Evolutionary conservation across 2,113 vertebrate species (phyloP), one percentile per base, ranked within the genome.

Genomic region (Caranx melampygus): DNA sequence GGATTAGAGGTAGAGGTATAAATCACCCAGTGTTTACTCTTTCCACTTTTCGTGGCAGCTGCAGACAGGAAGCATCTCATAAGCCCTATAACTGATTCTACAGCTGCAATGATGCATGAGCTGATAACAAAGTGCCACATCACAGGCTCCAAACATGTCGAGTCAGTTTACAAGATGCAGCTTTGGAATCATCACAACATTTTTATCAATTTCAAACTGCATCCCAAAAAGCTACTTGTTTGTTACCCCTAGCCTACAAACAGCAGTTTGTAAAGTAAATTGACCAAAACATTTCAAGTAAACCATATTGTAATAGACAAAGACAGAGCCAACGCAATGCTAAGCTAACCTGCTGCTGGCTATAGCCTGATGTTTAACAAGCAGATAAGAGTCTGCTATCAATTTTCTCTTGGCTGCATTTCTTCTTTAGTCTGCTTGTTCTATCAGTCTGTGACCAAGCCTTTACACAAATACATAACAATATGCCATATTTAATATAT

Each of bases 381-480:
- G 6, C 8, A 21, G 51, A n/a, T 57, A 14, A 21, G 10, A 26
- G 52, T 26, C 11, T 57, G 54, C 2, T 57, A 57, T 26, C n/a
- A 75, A 15, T 58, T 16, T 18, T 51, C 1, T 63, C 37, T 0
- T 37, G 37, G 5, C 37, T 37, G 3, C 8, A 59, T 20, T 33
- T 33, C 2, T 51, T 60, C 63, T 79, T 62, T 0, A 45, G 35
- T 31, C n/a, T 33, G 58, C 49, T 55, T 74, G 26, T 6, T 42
- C 6, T 33, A 35, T 2, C 12, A 12, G 21, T 59, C 26, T 35
- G 57, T n/a, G 18, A 77, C 70, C 13, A 58, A 44, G 18, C 5
- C n/a, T 74, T 47, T 34, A 42, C 33, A 33, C n/a, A 82, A 42
- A 75, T 37, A 71, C 42, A 67, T 49, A 72, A 78, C 31, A 47